These are phyloP conservation scores for Montipora capitata DNA, from an alignment of 92 coral and sea anemone species.

Conservation along the genomic window DNA sequence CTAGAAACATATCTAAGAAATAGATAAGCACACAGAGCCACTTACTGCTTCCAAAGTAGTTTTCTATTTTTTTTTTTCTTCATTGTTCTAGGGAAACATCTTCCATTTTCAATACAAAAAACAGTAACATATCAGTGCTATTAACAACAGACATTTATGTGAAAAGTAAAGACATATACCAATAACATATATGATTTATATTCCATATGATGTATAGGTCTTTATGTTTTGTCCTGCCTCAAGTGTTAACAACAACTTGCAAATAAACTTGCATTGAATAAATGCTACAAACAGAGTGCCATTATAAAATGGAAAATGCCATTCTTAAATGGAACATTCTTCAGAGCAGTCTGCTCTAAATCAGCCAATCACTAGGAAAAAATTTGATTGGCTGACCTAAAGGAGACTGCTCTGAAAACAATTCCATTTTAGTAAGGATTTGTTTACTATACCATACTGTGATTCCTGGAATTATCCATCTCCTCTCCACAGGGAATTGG, in stretches of 20 bases:
- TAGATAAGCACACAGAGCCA: conserved; percentile 23
- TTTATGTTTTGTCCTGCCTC: conserved; percentile 17
- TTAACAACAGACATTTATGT: conserved; percentile 22
- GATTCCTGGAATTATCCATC: too few relatives aligned
- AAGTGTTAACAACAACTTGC: neutral
- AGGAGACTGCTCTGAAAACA: neutral
- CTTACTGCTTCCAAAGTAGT: conserved; percentile 29
- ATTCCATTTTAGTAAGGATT: too few relatives aligned
- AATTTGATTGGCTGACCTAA: conserved; percentile 11
- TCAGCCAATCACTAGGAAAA: neutral
- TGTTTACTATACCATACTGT: too few relatives aligned
- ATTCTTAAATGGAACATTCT: neutral
- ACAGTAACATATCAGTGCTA: neutral
- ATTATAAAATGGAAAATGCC: conserved; percentile 5
- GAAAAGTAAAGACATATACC: conserved; percentile 36
- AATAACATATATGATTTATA: conserved; percentile 7
- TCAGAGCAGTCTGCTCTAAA: neutral
- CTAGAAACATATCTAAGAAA: conserved; percentile 48
- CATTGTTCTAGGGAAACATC: conserved; percentile 22
- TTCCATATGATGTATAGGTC: conserved; percentile 16
- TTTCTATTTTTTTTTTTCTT: conserved; percentile 15
- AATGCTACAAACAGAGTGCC: conserved; percentile 16
- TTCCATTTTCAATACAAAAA: conserved; percentile 4
- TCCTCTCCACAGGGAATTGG: too few relatives aligned
- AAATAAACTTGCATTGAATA: conserved; percentile 17